phyloP scores from a whole-genome alignment of 2,888 invertebrate species.

The Busseola fusca region DNA sequence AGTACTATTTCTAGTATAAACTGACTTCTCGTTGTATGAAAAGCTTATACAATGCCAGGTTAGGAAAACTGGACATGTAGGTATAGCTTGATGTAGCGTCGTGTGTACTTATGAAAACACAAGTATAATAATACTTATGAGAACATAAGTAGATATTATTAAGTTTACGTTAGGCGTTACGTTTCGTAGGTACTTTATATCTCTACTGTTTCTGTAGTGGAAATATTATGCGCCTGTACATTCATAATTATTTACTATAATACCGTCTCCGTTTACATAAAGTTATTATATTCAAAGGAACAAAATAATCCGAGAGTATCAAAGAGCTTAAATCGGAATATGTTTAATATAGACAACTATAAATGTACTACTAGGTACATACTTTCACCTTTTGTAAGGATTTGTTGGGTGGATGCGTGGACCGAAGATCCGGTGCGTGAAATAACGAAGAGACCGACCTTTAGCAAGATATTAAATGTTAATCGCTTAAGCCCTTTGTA shows the following conservation, averaged over 20 bases:
- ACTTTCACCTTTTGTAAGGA: slow-evolving; percentile 19
- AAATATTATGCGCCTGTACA: too few relatives aligned
- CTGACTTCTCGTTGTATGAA: too few relatives aligned
- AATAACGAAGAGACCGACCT: slow-evolving; percentile 5
- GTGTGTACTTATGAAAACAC: neutral
- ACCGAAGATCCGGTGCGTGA: slow-evolving; percentile 3
- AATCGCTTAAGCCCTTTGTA: neutral
- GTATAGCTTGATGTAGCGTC: neutral
- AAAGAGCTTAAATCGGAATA: slow-evolving; percentile 11
- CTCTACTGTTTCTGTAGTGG: neutral
- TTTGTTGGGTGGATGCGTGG: slow-evolving; percentile 8
- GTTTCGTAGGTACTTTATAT: neutral
- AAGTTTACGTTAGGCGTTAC: neutral
- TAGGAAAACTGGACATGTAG: neutral
- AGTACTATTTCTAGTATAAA: neutral
- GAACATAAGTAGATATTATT: neutral
- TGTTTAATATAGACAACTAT: neutral
- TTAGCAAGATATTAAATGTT: slow-evolving; percentile 16
- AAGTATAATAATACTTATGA: neutral
- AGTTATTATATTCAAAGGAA: neutral
- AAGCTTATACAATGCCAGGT: neutral
- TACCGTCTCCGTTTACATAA: neutral
- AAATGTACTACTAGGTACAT: neutral
- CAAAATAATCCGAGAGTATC: neutral
- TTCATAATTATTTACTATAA: neutral